phyloP scores from a whole-genome alignment of 1,140 invertebrate species.

The Sitobion miscanthi region DNA sequence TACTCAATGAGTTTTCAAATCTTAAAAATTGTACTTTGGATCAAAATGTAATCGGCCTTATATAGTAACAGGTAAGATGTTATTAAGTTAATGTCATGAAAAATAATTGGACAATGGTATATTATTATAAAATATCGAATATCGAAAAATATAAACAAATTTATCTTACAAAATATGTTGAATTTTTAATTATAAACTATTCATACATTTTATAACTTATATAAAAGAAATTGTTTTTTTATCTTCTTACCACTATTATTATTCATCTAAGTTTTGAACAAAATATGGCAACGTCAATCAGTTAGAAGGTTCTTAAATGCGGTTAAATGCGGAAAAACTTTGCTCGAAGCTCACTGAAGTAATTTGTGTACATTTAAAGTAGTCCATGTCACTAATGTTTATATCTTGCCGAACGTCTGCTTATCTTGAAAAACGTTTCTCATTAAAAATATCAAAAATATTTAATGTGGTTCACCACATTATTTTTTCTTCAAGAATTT shows the following conservation, averaged over 20 bases:
- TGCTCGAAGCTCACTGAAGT: background rate
- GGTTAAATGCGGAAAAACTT: background rate
- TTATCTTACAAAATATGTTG: too few species aligned
- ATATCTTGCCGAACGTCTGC: background rate
- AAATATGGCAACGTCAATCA: constrained; percentile 5
- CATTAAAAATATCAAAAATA: background rate
- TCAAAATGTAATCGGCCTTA: too few species aligned
- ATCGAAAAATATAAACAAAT: too few species aligned
- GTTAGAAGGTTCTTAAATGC: background rate
- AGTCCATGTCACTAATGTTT: background rate
- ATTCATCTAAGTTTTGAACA: background rate
- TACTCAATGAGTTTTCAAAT: too few species aligned
- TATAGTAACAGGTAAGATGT: too few species aligned
- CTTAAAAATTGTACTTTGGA: too few species aligned
- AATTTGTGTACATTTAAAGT: background rate
- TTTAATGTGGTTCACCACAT: background rate
- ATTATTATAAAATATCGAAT: too few species aligned
- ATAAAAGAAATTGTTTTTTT: background rate
- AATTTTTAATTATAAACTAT: background rate
- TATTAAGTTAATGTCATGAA: too few species aligned
- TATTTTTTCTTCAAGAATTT: background rate
- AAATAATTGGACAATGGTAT: too few species aligned
- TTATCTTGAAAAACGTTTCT: background rate
- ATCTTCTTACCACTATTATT: background rate
- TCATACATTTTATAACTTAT: background rate